These are phyloP conservation scores for Labeo rohita DNA, from an alignment of 2,113 vertebrate genomes.

Conservation along the genomic window DNA sequence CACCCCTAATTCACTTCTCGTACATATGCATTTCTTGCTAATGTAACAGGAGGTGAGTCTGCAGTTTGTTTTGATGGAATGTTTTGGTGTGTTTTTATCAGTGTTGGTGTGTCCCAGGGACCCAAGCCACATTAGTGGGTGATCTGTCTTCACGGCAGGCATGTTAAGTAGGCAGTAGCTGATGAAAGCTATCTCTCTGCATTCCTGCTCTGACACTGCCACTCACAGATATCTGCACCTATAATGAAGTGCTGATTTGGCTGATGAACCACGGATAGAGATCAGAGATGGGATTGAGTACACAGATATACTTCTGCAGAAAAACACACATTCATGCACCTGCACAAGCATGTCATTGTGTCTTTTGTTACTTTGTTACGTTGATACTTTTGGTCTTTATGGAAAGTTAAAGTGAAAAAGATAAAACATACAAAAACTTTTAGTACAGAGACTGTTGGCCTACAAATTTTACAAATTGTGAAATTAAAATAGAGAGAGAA, in stretches of 20 bases:
- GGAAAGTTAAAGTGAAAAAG: background rate
- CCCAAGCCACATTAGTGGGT: slow-evolving; percentile 13
- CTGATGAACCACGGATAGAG: background rate
- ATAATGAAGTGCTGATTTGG: slow-evolving; percentile 37
- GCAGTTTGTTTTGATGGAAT: background rate
- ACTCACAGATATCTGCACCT: slow-evolving; percentile 22
- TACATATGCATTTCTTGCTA: background rate
- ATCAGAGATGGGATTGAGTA: background rate
- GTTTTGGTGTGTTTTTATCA: slow-evolving; percentile 18
- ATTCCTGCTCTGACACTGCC: slow-evolving; percentile 48
- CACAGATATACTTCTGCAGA: background rate
- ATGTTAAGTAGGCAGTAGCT: slow-evolving; percentile 34
- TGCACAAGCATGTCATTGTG: background rate
- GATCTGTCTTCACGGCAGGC: slow-evolving; percentile 35
- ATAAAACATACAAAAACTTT: background rate
- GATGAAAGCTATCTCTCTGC: slow-evolving; percentile 47
- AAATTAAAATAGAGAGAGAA: too few relatives aligned
- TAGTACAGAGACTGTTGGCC: too few relatives aligned
- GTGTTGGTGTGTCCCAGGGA: slow-evolving; percentile 23
- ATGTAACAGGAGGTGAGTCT: background rate
- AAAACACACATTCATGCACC: background rate
- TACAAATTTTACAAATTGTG: too few relatives aligned
- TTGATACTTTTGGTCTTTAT: background rate
- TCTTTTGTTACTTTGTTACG: background rate
- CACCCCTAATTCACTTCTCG: background rate